Conservation (phyloP, 2,113 vertebrate genomes). For the Tachuris rubrigastra region DNA sequence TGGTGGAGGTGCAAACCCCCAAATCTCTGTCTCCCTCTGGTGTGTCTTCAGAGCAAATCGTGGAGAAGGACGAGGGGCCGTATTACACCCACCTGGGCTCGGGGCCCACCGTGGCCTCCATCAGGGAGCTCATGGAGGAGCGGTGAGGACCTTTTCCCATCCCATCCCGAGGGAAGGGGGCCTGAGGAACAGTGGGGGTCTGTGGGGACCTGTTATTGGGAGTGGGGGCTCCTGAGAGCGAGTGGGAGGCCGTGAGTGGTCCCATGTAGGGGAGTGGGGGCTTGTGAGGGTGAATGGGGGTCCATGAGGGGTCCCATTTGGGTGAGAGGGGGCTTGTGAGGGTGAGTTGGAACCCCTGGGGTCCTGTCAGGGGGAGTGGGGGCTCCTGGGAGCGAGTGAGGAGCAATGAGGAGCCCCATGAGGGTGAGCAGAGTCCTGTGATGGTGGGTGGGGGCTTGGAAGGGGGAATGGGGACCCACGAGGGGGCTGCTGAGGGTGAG, state of each 20-base stretch:
- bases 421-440: not conserved
- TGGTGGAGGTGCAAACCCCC: accelerated
- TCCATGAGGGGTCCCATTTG: not conserved
- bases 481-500: no score
- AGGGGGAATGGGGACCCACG: not conserved
- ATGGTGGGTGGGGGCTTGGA: no score
- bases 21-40: accelerated
- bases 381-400: no score
- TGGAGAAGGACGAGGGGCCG: constrained; percentile 96
- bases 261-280: not conserved
- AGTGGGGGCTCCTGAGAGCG: no score
- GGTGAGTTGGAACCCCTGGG: not conserved
- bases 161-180: not conserved
- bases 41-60: constrained; percentile 83
- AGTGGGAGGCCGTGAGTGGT: no score
- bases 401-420: not conserved
- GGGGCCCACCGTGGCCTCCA: constrained; percentile 90
- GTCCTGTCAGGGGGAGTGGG: no score
- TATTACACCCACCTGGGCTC: constrained; percentile 98
- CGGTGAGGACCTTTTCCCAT: constrained; percentile 50
- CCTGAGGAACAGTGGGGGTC: no score
- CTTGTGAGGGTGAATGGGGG: not conserved
- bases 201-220: not conserved
- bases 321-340: not conserved
- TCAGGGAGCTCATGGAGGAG: constrained; percentile 93